Evolutionary conservation across 2,888 invertebrate genomes (phyloP), one percentile per base, ranked within the genome.

Genomic region (Melitaea athalia): DNA sequence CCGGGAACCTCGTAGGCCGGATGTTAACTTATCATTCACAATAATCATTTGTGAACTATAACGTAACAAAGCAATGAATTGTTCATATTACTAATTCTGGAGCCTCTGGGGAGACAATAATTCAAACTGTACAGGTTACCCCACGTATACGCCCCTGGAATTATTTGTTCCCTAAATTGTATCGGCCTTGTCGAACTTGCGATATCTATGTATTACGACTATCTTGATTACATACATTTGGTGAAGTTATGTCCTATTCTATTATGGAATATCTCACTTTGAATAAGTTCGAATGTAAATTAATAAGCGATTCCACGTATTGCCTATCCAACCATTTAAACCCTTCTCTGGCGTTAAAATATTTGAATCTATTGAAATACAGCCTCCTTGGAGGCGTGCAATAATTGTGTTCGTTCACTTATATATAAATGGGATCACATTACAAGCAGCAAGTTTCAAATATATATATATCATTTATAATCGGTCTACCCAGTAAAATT

Each of bases 91-190:
- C 55, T 38, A 38, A 57, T 10, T 42, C 42, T 57, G 15, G 57
- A 15, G 17, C 42, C 57, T 15, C 14, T 42, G 38, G 57, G 57
- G 57, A 42, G 42, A 57, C 15, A 17, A 57, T 55, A 33, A 33
- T 57, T 42, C 57, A 57, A 57, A 57, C 57, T n/a, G 4, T 55
- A 55, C 33, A 55, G 31, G 12, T 14, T 31, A 7, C 15, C n/a
- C 33, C 42, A 17, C 42, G 33, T 42, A 57, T 15, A 57, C 57
- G 42, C 15, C 15, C 10, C 42, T 15, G n/a, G 14, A 57, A 57
- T 57, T 42, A 57, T 57, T 42, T 57, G 42, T 42, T 4, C 11
- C 42, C 57, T 57, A 42, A 55, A 52, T n/a, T 52, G 24, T 52
- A 24, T 17, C 4, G 24, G 52, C 52, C 53, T 55, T 55, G 33